Evolutionary conservation across 92 coral and sea anemone species (phyloP).

Genomic region (Phenganax stokvisi): DNA sequence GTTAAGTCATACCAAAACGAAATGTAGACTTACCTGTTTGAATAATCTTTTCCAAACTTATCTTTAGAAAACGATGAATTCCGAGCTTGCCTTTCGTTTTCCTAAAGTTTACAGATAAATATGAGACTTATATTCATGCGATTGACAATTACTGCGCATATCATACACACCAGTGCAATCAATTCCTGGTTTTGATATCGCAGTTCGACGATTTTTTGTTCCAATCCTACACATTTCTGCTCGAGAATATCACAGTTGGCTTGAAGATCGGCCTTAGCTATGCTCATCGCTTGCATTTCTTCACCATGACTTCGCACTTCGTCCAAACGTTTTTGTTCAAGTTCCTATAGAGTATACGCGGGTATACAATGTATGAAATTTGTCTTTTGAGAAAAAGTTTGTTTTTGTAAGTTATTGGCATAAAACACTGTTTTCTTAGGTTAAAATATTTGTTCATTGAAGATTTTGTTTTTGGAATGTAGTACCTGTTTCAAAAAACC

Average conservation of each 20-base stretch:
- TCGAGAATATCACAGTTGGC: conserved; percentile 64
- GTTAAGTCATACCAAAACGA: not conserved
- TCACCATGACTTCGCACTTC: conserved; percentile 92
- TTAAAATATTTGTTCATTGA: not conserved
- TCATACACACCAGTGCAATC: conserved; percentile 53
- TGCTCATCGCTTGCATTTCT: conserved; percentile 69
- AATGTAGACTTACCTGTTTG: conserved; percentile 17
- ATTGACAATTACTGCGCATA: not conserved
- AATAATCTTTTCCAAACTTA: conserved; percentile 22
- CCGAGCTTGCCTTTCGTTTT: conserved; percentile 51
- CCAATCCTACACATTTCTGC: conserved; percentile 69
- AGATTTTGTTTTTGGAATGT: too few species aligned
- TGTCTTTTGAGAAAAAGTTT: too few species aligned
- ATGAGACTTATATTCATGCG: not conserved
- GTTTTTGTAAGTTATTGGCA: too few species aligned
- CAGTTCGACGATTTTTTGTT: conserved; percentile 66
- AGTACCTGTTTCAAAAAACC: too few species aligned
- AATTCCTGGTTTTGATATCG: conserved; percentile 69
- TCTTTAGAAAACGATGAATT: conserved; percentile 1
- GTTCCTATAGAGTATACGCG: conserved; percentile 50
- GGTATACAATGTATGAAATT: not conserved
- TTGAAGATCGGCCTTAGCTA: conserved; percentile 63
- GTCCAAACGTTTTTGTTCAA: conserved; percentile 70
- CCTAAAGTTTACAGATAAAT: conserved; percentile 42
- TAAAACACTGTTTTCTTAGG: not conserved